These are phyloP conservation scores for Apodemia mormo DNA, from an alignment of 2,888 invertebrate species.

Conservation along the genomic window DNA sequence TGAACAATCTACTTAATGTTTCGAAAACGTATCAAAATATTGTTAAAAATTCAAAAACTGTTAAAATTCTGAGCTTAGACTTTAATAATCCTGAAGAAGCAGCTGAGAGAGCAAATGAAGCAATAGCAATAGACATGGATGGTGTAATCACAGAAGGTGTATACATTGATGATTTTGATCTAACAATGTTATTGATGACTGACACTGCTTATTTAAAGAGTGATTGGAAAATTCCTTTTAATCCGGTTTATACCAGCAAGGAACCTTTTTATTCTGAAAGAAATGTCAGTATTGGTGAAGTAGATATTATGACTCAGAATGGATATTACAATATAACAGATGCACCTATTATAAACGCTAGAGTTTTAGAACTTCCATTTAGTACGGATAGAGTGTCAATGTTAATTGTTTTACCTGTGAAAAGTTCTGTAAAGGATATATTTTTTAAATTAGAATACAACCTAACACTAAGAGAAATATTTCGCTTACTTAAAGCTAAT, in stretches of 20 bases:
- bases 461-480: constrained; percentile 51
- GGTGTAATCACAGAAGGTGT: constrained; percentile 45
- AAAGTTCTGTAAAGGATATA: constrained; percentile 47
- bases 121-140: constrained; percentile 44
- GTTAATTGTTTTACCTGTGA: constrained; percentile 54
- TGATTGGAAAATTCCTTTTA: constrained; percentile 56
- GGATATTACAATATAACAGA: constrained; percentile 52
- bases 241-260: constrained; percentile 42
- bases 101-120: constrained; percentile 46
- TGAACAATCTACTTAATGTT: constrained; percentile 51
- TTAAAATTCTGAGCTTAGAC: constrained; percentile 48
- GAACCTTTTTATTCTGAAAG: constrained; percentile 47
- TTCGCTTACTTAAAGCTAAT: constrained; percentile 45
- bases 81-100: constrained; percentile 47
- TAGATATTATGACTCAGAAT: constrained; percentile 59
- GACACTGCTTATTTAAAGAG: constrained; percentile 56
- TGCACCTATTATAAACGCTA: constrained; percentile 47
- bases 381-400: constrained; percentile 46
- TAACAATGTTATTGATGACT: constrained; percentile 49
- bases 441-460: constrained; percentile 47
- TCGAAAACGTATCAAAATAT: constrained; percentile 47
- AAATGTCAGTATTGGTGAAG: constrained; percentile 43
- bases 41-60: constrained; percentile 45
- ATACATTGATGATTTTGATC: constrained; percentile 51
- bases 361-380: constrained; percentile 56